Evolutionary conservation across 2,797 vertebrate species (phyloP), one percentile per base, ranked within the genome.

Genomic region (Intellagama lesueurii): DNA sequence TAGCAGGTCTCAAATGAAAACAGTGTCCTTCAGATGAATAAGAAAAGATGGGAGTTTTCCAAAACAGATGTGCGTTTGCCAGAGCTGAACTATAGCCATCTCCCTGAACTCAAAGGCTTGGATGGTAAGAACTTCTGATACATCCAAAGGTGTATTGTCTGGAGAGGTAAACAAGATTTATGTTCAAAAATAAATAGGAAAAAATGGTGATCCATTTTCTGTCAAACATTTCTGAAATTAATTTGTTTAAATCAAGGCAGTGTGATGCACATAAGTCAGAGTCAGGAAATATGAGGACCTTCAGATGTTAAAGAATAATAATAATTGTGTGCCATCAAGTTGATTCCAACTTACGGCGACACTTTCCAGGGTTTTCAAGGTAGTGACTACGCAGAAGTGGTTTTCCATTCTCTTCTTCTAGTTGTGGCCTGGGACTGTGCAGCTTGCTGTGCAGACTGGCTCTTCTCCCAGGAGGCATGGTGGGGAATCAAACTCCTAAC

Each of bases 1-100:
- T 92, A 52, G 81, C 87, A 97, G 97, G 95, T 97, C 83, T 40
- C 94, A 81, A 95, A 91, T 94, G 97, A 97, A 87, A 97, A 96
- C 88, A 95, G 44, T 80, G 26, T 95, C 14, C 93, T 96, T 88
- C 96, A 96, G 72, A 88, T 92, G 86, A 96, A 85, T 85, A 97
- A 94, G 93, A 97, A 96, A 86, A 96, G 93, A 87, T 96, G 95
- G 93, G 96, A 97, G 2, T 94, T 95, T 35, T 92, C 93, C 49
- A 97, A 94, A 91, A 52, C 88, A 83, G 95, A 97, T 3, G 91
- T 96, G 79, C 96, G 3, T 89, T 94, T 98, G 88, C 97, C 97
- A 73, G 97, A 97, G 44, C 87, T 97, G 32, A 96, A 87, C 85
- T 95, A 92, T 60, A 94, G 93, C 87, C 96, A 96, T 80, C 95